These are phyloP conservation scores for Apostichopus californicus DNA, from an alignment of 35 echinoderm and acorn worm species.

Conservation along the genomic window DNA sequence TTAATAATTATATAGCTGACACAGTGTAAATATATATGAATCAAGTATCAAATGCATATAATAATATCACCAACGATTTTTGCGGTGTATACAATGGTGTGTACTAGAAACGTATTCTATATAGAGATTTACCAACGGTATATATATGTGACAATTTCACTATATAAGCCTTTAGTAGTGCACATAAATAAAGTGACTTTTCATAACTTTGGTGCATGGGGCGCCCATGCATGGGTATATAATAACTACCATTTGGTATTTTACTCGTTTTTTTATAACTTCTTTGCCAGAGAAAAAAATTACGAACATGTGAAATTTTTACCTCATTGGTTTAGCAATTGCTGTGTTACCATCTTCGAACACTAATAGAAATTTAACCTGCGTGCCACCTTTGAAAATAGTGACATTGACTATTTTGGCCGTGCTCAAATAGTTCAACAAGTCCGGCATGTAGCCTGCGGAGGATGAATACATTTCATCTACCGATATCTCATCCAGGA, in stretches of 20 bases:
- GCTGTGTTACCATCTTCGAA: constrained; percentile 76
- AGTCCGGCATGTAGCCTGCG: constrained; percentile 60
- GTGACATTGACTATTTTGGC: constrained; percentile 44
- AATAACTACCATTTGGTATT: neutral
- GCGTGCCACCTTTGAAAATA: constrained; percentile 67
- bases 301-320: neutral
- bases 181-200: neutral
- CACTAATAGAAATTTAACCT: constrained; percentile 66
- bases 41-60: too few species aligned
- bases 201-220: neutral
- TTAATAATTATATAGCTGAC: too few species aligned
- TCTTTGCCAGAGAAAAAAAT: neutral
- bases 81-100: too few species aligned
- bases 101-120: too few species aligned
- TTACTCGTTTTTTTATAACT: neutral
- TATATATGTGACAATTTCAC: too few species aligned
- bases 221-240: neutral
- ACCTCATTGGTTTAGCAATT: constrained; percentile 89
- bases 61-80: too few species aligned
- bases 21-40: too few species aligned
- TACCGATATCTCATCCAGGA: constrained; percentile 52
- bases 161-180: neutral
- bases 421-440: constrained; percentile 52
- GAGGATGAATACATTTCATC: constrained; percentile 66
- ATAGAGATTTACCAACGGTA: too few species aligned